phyloP scores from a whole-genome alignment of 2,113 vertebrate genomes.

The Synodontis membranacea region DNA sequence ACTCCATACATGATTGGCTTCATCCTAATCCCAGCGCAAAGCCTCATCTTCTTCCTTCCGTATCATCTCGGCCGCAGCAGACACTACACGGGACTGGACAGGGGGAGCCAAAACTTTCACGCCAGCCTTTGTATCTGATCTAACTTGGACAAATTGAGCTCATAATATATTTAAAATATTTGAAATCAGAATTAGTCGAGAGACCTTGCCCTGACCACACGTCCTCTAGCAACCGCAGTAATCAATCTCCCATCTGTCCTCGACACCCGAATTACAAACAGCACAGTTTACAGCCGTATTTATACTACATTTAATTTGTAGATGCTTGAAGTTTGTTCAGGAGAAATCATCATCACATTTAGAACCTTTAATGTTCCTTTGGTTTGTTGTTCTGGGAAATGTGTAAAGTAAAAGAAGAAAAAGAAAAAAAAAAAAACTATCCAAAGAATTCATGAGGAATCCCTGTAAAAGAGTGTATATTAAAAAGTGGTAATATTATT shows the following conservation, averaged over 20 bases:
- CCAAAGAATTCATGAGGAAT: too few relatives aligned
- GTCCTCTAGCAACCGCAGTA: neutral
- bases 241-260: neutral
- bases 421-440: too few relatives aligned
- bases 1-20: conserved; percentile 27
- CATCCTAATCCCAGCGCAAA: conserved; percentile 15
- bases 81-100: neutral
- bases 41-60: conserved; percentile 13
- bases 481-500: too few relatives aligned
- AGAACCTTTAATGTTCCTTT: too few relatives aligned
- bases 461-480: too few relatives aligned
- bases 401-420: too few relatives aligned
- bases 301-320: neutral
- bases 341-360: neutral
- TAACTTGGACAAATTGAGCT: neutral
- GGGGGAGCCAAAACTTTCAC: neutral
- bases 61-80: conserved; percentile 11
- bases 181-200: neutral
- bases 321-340: neutral
- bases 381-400: neutral
- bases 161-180: neutral
- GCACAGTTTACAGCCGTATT: neutral
- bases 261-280: neutral
- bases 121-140: neutral
- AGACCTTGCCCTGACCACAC: neutral